phyloP scores from a whole-genome alignment of 2,797 vertebrate genomes.

The Netta rufina region DNA sequence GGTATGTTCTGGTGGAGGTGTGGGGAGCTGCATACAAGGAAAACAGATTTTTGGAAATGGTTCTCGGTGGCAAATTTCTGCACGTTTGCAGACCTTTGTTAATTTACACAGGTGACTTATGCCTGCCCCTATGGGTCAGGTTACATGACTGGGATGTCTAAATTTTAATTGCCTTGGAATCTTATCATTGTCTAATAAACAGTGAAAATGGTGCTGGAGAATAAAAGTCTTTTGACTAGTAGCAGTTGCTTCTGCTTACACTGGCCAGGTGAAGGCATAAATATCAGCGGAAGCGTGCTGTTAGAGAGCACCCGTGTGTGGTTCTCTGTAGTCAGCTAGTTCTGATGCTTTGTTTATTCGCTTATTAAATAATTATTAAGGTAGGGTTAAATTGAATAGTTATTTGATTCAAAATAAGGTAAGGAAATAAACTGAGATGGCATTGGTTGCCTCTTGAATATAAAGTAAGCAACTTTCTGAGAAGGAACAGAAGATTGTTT shows the following conservation, averaged over 20 bases:
- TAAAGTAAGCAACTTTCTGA: neutral
- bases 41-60: neutral
- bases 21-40: rapidly evolving
- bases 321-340: neutral
- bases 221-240: neutral
- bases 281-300: neutral
- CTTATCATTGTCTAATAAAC: neutral
- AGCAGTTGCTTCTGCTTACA: neutral
- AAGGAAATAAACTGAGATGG: neutral
- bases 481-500: neutral
- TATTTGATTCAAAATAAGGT: neutral
- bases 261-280: neutral
- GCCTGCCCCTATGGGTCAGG: neutral
- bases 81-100: neutral
- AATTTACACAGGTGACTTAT: neutral
- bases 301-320: neutral
- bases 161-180: neutral
- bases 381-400: neutral
- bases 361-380: neutral
- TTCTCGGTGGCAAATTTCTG: neutral
- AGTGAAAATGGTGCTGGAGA: neutral
- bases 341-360: neutral
- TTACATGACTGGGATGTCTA: neutral
- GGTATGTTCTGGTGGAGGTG: rapidly evolving
- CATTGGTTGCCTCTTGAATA: neutral